phyloP scores from a whole-genome alignment of 2,797 vertebrate species.

The Microchirus variegatus region DNA sequence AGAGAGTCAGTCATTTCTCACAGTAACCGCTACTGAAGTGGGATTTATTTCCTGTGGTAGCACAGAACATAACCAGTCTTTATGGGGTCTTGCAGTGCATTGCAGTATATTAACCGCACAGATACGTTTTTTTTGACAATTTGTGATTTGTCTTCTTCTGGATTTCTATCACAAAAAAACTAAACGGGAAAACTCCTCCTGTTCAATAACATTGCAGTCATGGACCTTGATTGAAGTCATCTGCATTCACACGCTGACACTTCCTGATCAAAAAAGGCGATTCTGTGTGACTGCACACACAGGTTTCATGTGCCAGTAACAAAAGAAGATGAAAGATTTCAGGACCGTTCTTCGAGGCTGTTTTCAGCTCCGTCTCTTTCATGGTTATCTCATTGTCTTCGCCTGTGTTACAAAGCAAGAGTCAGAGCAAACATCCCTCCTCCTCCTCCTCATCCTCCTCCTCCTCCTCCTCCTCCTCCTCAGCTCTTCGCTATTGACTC shows the following conservation, averaged over 20 bases:
- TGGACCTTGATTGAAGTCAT: conserved; percentile 18
- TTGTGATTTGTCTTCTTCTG: not conserved
- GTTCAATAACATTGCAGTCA: conserved; percentile 9
- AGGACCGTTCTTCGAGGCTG: conserved; percentile 3
- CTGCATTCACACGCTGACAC: conserved; percentile 5
- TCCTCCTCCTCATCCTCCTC: conserved; percentile 13
- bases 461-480: conserved; percentile 22
- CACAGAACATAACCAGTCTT: conserved; percentile 3
- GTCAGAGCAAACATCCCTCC: conserved; percentile 33
- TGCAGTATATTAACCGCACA: conserved; percentile 21
- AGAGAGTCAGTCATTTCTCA: conserved; percentile 33
- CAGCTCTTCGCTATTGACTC: conserved; percentile 57
- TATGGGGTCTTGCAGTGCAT: conserved; percentile 8
- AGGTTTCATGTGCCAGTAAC: conserved; percentile 3
- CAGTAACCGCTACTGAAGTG: conserved; percentile 21
- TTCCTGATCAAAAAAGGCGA: not conserved
- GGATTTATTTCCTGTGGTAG: conserved; percentile 30
- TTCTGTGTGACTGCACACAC: not conserved
- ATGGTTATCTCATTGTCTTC: conserved; percentile 31
- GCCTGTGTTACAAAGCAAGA: conserved; percentile 46
- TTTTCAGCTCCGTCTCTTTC: conserved; percentile 30
- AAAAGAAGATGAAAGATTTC: conserved; percentile 25
- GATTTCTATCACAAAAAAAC: not conserved
- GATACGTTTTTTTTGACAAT: conserved; percentile 12
- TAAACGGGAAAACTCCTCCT: not conserved